Evolutionary conservation across 2,113 vertebrate species (phyloP).

Genomic region (Rana temporaria): DNA sequence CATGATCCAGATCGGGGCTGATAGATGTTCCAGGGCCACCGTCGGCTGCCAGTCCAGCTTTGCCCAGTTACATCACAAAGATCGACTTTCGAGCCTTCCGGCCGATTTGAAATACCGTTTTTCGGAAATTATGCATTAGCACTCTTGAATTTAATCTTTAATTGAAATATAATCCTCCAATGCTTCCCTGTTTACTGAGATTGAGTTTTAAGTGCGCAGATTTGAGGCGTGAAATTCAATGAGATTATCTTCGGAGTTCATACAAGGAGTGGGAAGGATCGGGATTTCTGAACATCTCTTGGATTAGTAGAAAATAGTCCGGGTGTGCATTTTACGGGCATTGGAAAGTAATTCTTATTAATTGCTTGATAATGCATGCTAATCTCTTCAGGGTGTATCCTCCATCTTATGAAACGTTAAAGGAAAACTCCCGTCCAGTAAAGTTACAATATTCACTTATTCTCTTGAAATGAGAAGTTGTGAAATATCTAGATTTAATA

Average conservation of each 20-base stretch:
- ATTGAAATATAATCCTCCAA: conserved; percentile 32
- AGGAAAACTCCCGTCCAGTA: too few relatives aligned
- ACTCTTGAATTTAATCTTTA: conserved; percentile 25
- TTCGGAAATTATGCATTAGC: conserved; percentile 36
- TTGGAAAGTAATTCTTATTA: neutral
- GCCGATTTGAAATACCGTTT: neutral
- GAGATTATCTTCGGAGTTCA: conserved; percentile 36
- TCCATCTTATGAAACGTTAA: neutral
- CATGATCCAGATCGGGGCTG: too few relatives aligned
- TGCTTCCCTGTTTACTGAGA: conserved; percentile 1
- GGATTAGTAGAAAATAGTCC: conserved; percentile 7
- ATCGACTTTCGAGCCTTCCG: too few relatives aligned
- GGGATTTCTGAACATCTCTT: conserved; percentile 2
- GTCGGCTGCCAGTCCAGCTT: too few relatives aligned
- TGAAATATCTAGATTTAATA: too few relatives aligned
- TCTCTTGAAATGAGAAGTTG: too few relatives aligned
- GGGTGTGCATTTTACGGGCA: neutral
- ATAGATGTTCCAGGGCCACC: too few relatives aligned
- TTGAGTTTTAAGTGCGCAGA: neutral
- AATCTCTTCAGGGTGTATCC: neutral
- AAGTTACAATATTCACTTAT: too few relatives aligned
- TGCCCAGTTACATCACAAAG: too few relatives aligned
- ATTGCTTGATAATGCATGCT: neutral
- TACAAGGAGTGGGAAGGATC: neutral
- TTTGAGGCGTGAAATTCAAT: neutral